Conservation (phyloP, 2,797 vertebrate species). For the Nannoperca obscura region DNA sequence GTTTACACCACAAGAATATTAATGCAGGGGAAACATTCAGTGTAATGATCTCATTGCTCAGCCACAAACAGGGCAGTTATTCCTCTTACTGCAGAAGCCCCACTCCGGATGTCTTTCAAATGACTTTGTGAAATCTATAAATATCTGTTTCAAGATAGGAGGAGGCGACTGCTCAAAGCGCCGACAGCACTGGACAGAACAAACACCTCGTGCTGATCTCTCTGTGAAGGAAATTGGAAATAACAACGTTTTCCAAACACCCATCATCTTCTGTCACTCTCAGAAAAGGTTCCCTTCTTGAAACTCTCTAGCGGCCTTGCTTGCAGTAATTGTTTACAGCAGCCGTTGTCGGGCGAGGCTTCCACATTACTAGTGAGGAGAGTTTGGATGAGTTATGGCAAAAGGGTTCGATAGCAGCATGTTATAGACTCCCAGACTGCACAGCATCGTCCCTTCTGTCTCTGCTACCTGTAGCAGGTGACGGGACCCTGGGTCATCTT, state of each 20-base stretch:
- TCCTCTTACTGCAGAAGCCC: background rate
- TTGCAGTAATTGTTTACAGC: background rate
- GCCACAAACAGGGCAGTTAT: background rate
- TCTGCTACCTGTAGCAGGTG: too few relatives aligned
- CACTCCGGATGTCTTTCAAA: background rate
- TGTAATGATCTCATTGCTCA: background rate
- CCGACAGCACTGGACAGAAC: background rate
- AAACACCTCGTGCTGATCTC: background rate
- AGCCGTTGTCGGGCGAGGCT: too few relatives aligned
- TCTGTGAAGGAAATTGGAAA: background rate
- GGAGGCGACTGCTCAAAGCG: background rate
- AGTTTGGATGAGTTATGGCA: too few relatives aligned
- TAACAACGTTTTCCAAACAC: background rate
- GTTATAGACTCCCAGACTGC: too few relatives aligned
- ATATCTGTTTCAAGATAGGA: background rate
- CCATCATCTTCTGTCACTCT: background rate
- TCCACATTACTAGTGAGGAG: too few relatives aligned
- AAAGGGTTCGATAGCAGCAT: too few relatives aligned
- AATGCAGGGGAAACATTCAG: background rate
- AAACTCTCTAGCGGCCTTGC: background rate
- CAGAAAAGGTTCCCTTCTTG: background rate
- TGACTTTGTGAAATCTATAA: constrained; percentile 1
- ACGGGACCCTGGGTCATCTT: too few relatives aligned
- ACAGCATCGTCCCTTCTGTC: too few relatives aligned
- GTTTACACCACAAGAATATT: background rate